phyloP scores from a whole-genome alignment of 2,797 vertebrate genomes.

The Trematomus bernacchii region DNA sequence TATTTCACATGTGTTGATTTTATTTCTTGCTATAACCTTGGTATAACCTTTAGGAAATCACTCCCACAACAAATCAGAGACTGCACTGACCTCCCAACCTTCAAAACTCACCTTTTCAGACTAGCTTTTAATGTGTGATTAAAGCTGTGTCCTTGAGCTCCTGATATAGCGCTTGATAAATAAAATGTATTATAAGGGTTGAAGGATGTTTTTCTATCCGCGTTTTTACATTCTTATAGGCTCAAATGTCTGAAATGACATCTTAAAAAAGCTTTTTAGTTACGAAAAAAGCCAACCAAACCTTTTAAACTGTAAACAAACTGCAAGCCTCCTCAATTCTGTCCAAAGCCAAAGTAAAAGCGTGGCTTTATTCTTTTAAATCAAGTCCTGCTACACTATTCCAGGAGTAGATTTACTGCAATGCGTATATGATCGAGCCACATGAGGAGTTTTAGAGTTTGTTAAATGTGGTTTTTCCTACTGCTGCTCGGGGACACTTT shows the following conservation, averaged over 20 bases:
- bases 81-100: too few relatives aligned
- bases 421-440: slow-evolving; percentile 31
- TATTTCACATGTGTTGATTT: background rate
- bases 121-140: too few relatives aligned
- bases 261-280: background rate
- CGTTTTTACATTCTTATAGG: background rate
- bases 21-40: background rate
- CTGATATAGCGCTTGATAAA: too few relatives aligned
- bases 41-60: too few relatives aligned
- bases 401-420: slow-evolving; percentile 49
- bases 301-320: slow-evolving; percentile 24
- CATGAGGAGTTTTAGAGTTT: slow-evolving; percentile 46
- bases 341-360: background rate
- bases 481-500: slow-evolving; percentile 50
- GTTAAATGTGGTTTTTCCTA: slow-evolving; percentile 51
- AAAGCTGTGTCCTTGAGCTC: too few relatives aligned
- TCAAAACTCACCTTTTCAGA: too few relatives aligned
- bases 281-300: background rate
- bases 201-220: background rate
- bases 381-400: slow-evolving; percentile 40
- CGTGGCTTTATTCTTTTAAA: slow-evolving; percentile 36
- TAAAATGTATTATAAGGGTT: background rate
- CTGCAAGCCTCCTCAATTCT: slow-evolving; percentile 8
- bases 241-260: background rate
- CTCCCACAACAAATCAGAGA: too few relatives aligned